A percentile compares a stretch with the other conserved stretches of the same genome.
Conservation (phyloP, 53 echinoderm and acorn worm species). For the Holothuria leucospilota region DNA sequence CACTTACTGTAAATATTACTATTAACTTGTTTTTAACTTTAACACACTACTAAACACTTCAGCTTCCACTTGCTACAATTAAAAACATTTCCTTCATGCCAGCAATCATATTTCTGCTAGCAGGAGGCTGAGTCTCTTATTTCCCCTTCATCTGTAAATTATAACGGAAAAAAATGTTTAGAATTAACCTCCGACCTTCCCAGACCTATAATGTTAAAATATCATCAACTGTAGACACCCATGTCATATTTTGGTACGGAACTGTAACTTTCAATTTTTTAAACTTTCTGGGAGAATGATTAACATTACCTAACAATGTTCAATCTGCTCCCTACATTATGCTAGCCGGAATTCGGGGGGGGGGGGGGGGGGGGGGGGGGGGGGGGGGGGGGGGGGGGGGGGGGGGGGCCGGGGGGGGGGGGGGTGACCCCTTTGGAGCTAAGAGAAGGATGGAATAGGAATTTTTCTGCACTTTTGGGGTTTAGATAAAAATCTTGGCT, state of each 20-base stretch:
- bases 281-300: conserved; percentile 29
- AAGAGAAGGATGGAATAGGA: too few relatives aligned
- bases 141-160: conserved; percentile 19
- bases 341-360: too few relatives aligned
- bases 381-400: too few relatives aligned
- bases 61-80: conserved; percentile 14
- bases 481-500: too few relatives aligned
- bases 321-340: too few relatives aligned
- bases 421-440: too few relatives aligned
- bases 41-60: too few relatives aligned
- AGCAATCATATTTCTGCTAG: conserved; percentile 29
- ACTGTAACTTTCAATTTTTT: conserved; percentile 37
- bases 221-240: conserved; percentile 16
- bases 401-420: too few relatives aligned
- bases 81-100: conserved; percentile 39
- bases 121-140: conserved; percentile 38
- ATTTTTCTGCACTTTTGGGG: too few relatives aligned
- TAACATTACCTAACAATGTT: conserved; percentile 11
- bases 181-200: conserved; percentile 29
- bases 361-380: too few relatives aligned
- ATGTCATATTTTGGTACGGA: background rate
- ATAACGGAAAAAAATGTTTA: conserved; percentile 2
- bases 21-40: too few relatives aligned
- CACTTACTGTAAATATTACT: too few relatives aligned
- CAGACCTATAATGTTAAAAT: conserved; percentile 39